phyloP scores from a whole-genome alignment of 2,797 vertebrate species.

The Coendou prehensilis region DNA sequence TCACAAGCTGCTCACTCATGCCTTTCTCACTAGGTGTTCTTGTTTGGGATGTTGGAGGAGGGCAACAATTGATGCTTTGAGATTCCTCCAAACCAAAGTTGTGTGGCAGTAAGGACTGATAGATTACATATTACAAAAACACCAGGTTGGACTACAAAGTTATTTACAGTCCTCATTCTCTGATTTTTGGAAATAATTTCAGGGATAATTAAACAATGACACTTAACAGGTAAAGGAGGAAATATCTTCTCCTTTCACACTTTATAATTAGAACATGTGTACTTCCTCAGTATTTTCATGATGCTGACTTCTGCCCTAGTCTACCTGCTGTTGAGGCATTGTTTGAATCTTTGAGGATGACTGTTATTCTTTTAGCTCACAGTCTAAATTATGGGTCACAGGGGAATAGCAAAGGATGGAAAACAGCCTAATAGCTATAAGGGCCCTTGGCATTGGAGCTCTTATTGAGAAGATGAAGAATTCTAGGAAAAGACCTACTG shows the following conservation, averaged over 20 bases:
- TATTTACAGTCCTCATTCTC: background rate
- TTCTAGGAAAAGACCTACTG: background rate
- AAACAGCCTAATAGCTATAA: background rate
- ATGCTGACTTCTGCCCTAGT: background rate
- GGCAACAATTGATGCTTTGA: background rate
- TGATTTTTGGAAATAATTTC: constrained; percentile 23
- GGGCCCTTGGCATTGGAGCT: background rate
- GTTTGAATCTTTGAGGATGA: background rate
- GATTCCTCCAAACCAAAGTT: background rate
- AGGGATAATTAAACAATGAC: background rate
- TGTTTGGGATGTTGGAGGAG: background rate
- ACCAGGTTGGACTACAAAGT: background rate
- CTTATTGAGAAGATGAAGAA: background rate
- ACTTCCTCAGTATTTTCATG: background rate
- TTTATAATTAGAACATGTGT: background rate
- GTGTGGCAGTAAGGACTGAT: background rate
- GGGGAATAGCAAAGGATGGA: background rate
- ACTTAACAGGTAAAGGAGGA: background rate
- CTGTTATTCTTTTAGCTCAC: constrained; percentile 16
- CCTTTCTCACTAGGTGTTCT: background rate
- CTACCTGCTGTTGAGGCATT: background rate
- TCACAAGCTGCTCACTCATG: background rate
- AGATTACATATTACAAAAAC: background rate
- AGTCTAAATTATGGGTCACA: background rate
- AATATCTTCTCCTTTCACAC: background rate